These are phyloP conservation scores for Opisthograptis luteolata DNA, from an alignment of 2,888 invertebrate species.

Conservation along the genomic window DNA sequence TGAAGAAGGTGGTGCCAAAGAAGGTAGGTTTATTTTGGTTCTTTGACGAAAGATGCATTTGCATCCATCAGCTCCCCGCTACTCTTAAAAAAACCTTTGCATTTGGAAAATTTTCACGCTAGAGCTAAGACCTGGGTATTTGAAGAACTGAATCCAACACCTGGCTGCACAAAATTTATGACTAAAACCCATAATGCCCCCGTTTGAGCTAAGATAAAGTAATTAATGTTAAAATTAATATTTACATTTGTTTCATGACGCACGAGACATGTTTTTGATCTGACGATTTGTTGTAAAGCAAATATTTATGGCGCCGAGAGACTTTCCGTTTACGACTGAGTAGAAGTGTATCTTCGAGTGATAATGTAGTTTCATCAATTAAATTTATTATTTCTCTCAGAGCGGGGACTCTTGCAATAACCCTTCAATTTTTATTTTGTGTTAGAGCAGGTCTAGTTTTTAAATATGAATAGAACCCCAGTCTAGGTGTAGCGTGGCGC, in stretches of 20 bases:
- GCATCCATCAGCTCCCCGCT: too few species aligned
- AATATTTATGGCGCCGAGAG: too few species aligned
- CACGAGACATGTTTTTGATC: slow-evolving; percentile 1
- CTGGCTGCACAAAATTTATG: slow-evolving; percentile 5
- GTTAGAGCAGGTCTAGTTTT: too few species aligned
- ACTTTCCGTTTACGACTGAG: too few species aligned
- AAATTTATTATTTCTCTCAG: too few species aligned
- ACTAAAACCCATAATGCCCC: slow-evolving; percentile 8
- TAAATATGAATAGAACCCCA: too few species aligned
- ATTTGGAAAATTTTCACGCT: not conserved
- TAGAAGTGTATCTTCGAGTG: too few species aligned
- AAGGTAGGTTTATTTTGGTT: slow-evolving; percentile 70
- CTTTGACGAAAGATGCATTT: too few species aligned
- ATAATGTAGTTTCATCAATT: too few species aligned
- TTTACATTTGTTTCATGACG: slow-evolving; percentile 28
- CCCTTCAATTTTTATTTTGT: too few species aligned
- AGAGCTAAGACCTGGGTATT: not conserved
- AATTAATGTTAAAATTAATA: slow-evolving; percentile 25
- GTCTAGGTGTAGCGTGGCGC: too few species aligned
- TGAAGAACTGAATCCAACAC: not conserved
- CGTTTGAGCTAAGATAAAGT: slow-evolving; percentile 8
- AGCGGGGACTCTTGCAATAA: too few species aligned
- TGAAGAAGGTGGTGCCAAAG: slow-evolving; percentile 60
- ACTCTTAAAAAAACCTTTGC: not conserved
- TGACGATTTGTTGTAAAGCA: not conserved